These are phyloP conservation scores for Dicrostonyx torquatus DNA, from an alignment of 2,797 vertebrate genomes.

Conservation along the genomic window DNA sequence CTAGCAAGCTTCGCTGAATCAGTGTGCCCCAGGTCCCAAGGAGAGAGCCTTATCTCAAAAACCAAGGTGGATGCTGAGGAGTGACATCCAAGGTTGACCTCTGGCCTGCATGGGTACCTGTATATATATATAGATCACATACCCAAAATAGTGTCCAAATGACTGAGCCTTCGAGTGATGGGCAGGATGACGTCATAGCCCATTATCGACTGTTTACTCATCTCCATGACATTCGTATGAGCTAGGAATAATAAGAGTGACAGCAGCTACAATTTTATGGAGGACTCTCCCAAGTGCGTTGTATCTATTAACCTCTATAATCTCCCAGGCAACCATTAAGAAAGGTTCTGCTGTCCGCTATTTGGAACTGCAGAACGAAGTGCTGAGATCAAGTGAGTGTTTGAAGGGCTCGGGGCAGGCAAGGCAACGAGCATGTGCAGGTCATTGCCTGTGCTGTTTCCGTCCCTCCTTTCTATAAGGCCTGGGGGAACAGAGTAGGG, in stretches of 20 bases:
- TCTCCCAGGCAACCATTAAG: slow-evolving; percentile 8
- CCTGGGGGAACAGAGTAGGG: neutral
- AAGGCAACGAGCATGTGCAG: fast-evolving
- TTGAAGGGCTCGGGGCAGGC: neutral
- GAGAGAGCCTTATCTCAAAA: neutral
- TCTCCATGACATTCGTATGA: neutral
- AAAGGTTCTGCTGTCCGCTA: slow-evolving; percentile 26
- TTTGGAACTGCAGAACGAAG: slow-evolving; percentile 14
- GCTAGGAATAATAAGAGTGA: neutral
- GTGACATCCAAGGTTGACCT: neutral
- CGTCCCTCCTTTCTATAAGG: neutral
- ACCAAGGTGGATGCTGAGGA: neutral
- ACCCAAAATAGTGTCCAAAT: neutral
- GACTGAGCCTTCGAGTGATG: neutral
- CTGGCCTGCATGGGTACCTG: neutral
- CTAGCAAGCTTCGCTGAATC: neutral
- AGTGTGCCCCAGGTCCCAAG: neutral
- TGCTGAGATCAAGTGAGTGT: neutral
- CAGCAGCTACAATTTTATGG: neutral
- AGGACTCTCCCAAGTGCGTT: neutral
- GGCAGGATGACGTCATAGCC: neutral
- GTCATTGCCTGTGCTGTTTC: neutral
- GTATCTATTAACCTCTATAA: slow-evolving; percentile 9
- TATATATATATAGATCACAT: neutral
- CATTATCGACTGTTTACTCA: neutral